A percentile compares a stretch with the other conserved stretches of the same genome.
Conservation (phyloP, 1,140 invertebrate genomes). For the Caenorhabditis inopinata region DNA sequence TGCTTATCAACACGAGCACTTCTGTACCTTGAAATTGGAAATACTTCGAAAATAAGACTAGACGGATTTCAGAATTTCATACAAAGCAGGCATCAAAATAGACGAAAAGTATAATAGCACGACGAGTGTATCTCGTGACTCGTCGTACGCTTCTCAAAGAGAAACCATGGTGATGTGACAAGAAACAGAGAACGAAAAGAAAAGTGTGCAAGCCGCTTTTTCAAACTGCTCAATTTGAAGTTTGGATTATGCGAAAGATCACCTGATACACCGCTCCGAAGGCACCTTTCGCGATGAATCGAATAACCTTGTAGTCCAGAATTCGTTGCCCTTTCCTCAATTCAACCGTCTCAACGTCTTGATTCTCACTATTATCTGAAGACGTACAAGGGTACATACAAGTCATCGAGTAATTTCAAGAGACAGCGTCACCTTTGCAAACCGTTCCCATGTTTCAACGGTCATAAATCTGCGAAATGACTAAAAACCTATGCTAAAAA, state of each 20-base stretch:
- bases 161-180: neutral
- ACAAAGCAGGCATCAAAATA: no score
- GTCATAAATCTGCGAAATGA: neutral
- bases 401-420: neutral
- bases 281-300: neutral
- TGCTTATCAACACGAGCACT: neutral
- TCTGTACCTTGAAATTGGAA: conserved; percentile 1
- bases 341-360: neutral
- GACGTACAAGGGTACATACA: no score
- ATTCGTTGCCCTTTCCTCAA: neutral
- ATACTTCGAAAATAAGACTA: neutral
- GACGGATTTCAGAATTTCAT: neutral
- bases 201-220: neutral
- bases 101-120: no score
- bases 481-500: neutral
- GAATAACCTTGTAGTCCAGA: conserved; percentile 2
- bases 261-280: conserved; percentile 23
- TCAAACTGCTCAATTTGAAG: neutral
- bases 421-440: neutral
- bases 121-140: no score
- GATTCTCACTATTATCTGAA: conserved; percentile 19
- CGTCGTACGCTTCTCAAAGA: no score
- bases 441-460: conserved; percentile 27
- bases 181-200: neutral
- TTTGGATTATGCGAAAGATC: neutral